Base-by-base conservation (phyloP, 1,140 invertebrate species). In the Drusus annulatus region DNA sequence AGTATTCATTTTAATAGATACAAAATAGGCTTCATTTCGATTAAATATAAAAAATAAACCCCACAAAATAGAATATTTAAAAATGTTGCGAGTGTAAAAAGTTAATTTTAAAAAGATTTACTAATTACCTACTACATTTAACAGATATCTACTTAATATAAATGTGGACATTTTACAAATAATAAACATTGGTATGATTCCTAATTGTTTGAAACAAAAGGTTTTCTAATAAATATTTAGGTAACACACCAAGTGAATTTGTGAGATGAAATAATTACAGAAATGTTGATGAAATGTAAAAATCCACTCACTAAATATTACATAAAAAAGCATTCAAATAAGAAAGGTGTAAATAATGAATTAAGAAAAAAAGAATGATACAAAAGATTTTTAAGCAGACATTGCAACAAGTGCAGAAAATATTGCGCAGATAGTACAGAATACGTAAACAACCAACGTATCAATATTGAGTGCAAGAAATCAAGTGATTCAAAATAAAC, bases 261-360 rank as follows among this genome's bases (percentile, higher is more conserved):
- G 8, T 13, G 13, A 10, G 36, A 45, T 45, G 10, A 45, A 45
- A 0, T 13, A 45, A 13, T 45, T 45, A 45, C 7, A 45, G 8
- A 13, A 65, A 50, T 71, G 19, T 69, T 71, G 13, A 17, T 17
- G 45, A 71, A 71, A 65, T 65, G 62, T 65, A 65, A 65, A 36
- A 65, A 25, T 28, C 21, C 25, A 28, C 25, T 65, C 2, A 25
- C 62, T 65, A 65, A 65, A 13, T 51, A 50, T 21, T 19, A 45
- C 31, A 19, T 50, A 69, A 69, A 69, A 69, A 69, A 69, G 65
- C 65, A 69, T 69, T 50, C 62, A 69, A 69, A 69, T 69, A 50
- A 69, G 45, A 50, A 45, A 50, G 45, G 45, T 25, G n/a, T 45
- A 45, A 50, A 69, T 69, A 69, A 50, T 50, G 36, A 69, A 69